A percentile compares a stretch with the other conserved stretches of the same genome.
phyloP scores from a whole-genome alignment of 2,113 vertebrate genomes.

The Leptobrachium ailaonicum region DNA sequence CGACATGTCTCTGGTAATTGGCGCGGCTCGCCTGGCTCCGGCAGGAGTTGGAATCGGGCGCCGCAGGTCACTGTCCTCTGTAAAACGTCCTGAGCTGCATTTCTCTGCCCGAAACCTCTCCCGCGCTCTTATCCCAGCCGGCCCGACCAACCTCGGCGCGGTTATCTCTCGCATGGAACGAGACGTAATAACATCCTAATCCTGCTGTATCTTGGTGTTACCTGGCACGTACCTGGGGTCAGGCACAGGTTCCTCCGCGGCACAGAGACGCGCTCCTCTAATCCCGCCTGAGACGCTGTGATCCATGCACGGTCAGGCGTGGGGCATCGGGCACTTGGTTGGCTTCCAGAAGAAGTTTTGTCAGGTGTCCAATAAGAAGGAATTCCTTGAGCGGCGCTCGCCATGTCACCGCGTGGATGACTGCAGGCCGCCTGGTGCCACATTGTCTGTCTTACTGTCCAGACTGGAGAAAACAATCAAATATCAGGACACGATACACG shows the following conservation, averaged over 20 bases:
- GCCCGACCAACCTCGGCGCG: too few relatives aligned
- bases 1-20: too few relatives aligned
- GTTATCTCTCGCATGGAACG: background rate
- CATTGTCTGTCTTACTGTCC: slow-evolving; percentile 35
- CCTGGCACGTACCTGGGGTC: slow-evolving; percentile 18
- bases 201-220: slow-evolving; percentile 26
- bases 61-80: too few relatives aligned
- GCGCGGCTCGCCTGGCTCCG: too few relatives aligned
- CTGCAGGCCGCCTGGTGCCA: slow-evolving; percentile 40
- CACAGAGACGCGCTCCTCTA: slow-evolving; percentile 35
- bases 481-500: slow-evolving; percentile 14
- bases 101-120: too few relatives aligned
- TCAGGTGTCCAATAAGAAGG: slow-evolving; percentile 43
- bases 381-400: slow-evolving; percentile 18
- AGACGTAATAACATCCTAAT: slow-evolving; percentile 4
- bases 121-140: too few relatives aligned
- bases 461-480: slow-evolving; percentile 30
- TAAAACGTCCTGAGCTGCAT: too few relatives aligned
- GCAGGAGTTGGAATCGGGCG: too few relatives aligned
- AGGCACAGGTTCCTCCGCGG: slow-evolving; percentile 30
- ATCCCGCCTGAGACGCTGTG: slow-evolving; percentile 33
- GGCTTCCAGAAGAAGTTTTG: slow-evolving; percentile 43
- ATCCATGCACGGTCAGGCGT: slow-evolving; percentile 32
- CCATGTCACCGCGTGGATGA: slow-evolving; percentile 35
- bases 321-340: slow-evolving; percentile 32